Evolutionary conservation across 2,888 invertebrate genomes (phyloP).

Genomic region (Dermolepida albohirtum): DNA sequence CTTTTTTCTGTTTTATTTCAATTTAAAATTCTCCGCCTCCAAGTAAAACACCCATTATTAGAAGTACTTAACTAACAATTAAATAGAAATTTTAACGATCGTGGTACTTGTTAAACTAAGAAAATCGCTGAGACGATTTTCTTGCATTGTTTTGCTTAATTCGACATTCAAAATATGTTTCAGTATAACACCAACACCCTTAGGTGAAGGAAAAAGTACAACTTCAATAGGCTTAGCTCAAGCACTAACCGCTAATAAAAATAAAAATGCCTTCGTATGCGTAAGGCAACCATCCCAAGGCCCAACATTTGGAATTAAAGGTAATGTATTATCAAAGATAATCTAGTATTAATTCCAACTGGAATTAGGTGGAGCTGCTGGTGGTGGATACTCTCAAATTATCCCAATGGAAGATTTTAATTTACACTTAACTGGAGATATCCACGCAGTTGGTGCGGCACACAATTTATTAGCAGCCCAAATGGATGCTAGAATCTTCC

Average conservation of each 20-base stretch:
- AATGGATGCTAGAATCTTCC: conserved; percentile 96
- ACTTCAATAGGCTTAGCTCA: conserved; percentile 93
- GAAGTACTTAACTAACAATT: too few relatives aligned
- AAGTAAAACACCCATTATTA: too few relatives aligned
- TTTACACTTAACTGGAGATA: conserved; percentile 96
- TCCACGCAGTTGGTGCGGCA: conserved; percentile 98
- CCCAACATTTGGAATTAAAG: conserved; percentile 98
- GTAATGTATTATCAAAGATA: conserved; percentile 49
- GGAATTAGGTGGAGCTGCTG: conserved; percentile 90
- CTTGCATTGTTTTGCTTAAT: too few relatives aligned
- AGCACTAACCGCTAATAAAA: conserved; percentile 87
- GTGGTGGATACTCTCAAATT: conserved; percentile 95
- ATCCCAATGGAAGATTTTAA: conserved; percentile 99
- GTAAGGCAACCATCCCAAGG: conserved; percentile 98
- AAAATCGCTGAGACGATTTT: too few relatives aligned
- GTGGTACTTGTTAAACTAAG: too few relatives aligned
- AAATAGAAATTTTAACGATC: too few relatives aligned
- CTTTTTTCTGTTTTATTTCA: too few relatives aligned
- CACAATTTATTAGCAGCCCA: conserved; percentile 98
- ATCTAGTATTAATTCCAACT: conserved; percentile 3
- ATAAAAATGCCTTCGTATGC: conserved; percentile 91
- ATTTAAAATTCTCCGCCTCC: too few relatives aligned
- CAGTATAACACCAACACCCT: conserved; percentile 96
- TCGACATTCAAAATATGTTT: conserved; percentile 43
- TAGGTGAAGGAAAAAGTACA: conserved; percentile 99